phyloP scores from a whole-genome alignment of 2,888 invertebrate genomes.

The Pinctada fucata region DNA sequence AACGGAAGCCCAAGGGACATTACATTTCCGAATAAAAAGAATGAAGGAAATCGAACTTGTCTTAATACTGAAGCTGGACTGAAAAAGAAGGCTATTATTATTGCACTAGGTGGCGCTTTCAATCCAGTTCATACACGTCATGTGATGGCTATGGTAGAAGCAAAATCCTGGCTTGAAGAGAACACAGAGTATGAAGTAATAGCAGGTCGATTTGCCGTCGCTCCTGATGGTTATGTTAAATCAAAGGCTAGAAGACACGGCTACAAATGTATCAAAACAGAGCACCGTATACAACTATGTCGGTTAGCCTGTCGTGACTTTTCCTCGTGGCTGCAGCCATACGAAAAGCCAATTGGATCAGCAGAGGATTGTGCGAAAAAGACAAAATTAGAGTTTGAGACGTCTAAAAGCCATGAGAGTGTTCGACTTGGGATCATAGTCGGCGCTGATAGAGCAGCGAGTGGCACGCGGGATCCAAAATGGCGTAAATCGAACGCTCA shows the following conservation, averaged over 20 bases:
- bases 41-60: too few relatives aligned
- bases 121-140: slow-evolving; percentile 51
- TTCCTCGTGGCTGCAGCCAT: slow-evolving; percentile 40
- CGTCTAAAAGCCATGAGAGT: neutral
- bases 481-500: slow-evolving; percentile 36
- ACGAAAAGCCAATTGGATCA: slow-evolving; percentile 39
- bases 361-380: slow-evolving; percentile 42
- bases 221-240: slow-evolving; percentile 47
- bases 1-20: too few relatives aligned
- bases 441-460: slow-evolving; percentile 49
- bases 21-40: too few relatives aligned
- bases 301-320: slow-evolving; percentile 39
- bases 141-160: slow-evolving; percentile 38
- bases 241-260: slow-evolving; percentile 34
- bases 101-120: slow-evolving; percentile 43
- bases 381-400: slow-evolving; percentile 24
- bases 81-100: neutral
- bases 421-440: slow-evolving; percentile 37
- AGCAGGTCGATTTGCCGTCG: slow-evolving; percentile 44
- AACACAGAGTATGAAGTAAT: slow-evolving; percentile 44
- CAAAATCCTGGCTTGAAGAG: slow-evolving; percentile 43
- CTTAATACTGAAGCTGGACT: too few relatives aligned
- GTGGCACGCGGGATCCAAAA: slow-evolving; percentile 38
- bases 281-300: slow-evolving; percentile 45
- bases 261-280: slow-evolving; percentile 40